These are phyloP conservation scores for Naja naja DNA, from an alignment of 2,113 vertebrate species.

Conservation along the genomic window DNA sequence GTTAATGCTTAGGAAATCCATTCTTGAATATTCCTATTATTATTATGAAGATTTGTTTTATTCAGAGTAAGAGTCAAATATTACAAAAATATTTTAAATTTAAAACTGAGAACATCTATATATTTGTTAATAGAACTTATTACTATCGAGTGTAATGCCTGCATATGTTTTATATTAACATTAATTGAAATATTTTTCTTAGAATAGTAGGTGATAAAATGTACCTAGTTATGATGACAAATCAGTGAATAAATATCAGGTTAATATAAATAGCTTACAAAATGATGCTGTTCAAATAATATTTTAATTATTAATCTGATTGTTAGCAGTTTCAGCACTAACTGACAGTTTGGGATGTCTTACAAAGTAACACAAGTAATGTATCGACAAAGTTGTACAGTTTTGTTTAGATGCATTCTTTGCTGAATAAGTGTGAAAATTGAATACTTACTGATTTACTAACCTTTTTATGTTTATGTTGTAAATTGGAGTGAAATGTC, in stretches of 20 bases:
- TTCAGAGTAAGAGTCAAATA: not conserved
- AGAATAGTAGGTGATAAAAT: not conserved
- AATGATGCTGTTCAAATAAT: not conserved
- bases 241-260: not conserved
- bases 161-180: not conserved
- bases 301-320: not conserved
- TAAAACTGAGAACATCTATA: not conserved
- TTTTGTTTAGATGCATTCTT: not conserved
- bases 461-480: slow-evolving; percentile 13
- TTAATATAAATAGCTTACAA: not conserved
- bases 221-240: not conserved
- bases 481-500: not conserved
- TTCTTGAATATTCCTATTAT: not conserved
- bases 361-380: not conserved
- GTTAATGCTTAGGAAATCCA: not conserved
- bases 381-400: not conserved
- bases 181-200: slow-evolving; percentile 20
- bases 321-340: not conserved
- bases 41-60: not conserved
- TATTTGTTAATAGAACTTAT: not conserved
- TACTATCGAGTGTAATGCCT: not conserved
- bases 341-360: not conserved
- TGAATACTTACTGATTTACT: not conserved
- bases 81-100: not conserved
- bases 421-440: not conserved